Evolutionary conservation across 2,888 invertebrate genomes (phyloP), one percentile per base, ranked within the genome.

Genomic region (Melinaea marsaeus): DNA sequence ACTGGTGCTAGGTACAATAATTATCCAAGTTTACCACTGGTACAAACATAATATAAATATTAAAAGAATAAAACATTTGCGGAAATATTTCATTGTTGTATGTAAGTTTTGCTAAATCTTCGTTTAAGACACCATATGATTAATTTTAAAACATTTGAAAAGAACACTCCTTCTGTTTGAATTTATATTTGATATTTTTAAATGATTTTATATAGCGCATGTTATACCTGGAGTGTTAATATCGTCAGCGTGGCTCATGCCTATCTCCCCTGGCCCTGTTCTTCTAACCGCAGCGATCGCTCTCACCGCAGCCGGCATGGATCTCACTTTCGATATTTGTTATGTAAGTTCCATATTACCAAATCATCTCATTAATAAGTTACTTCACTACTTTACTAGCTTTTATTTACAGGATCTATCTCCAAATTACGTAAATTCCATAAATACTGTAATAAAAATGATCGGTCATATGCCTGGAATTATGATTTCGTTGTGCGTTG

Each of bases 391-490:
- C 45, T 45, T 22, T 22, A 22, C 22, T 22, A 22, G 22, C 22
- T 22, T 22, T 22, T 22, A 6, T 55, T 82, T 93, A 57, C 93
- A 95, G 88, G 95, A 95, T 80, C 81, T 95, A 62, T 93, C 95
- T 0, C 95, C 95, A 0, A 95, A 93, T 73, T 95, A 92, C 75
- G 94, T 94, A 2, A 95, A 94, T 51, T 93, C 94, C 13, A 79
- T 95, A 9, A 94, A 94, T 70, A 95, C 95, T 5, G 93, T 95
- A 2, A 94, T 95, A 61, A 95, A 95, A 76, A 94, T 94, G 64
- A 83, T 95, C 66, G 95, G 95, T 22, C 93, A 93, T 58, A 91
- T 93, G 0, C 92, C 95, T 0, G 95, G 95, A 11, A 93, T 95
- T 68, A 92, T 95, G 61, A 91, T 94, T n/a, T 94, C 95, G 0